A percentile compares a stretch with the other conserved stretches of the same genome.
These are phyloP conservation scores for Monoplex corrugatus DNA, from an alignment of 2,888 invertebrate genomes.

Conservation along the genomic window DNA sequence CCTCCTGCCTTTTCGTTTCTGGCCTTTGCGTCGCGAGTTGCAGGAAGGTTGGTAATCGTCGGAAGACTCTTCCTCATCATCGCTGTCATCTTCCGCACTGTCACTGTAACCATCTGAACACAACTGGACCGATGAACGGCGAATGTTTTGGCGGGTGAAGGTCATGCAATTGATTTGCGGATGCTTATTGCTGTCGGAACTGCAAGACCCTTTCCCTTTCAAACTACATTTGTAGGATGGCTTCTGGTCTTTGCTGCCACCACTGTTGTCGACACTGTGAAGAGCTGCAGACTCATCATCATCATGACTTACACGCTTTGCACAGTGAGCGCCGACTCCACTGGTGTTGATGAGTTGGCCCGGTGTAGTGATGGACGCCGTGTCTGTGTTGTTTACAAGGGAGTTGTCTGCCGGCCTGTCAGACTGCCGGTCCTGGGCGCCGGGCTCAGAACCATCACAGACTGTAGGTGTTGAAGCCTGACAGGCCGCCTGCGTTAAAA, in stretches of 20 bases:
- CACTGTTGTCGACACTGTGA: neutral
- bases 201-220: neutral
- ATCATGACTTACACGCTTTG: neutral
- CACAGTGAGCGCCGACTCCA: neutral
- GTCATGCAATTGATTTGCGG: neutral
- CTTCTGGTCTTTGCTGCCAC: neutral
- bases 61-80: constrained; percentile 35
- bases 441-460: neutral
- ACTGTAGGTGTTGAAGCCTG: constrained; percentile 40
- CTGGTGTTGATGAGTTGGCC: neutral
- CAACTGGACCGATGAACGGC: constrained; percentile 33
- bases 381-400: neutral
- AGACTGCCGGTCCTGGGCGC: neutral
- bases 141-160: neutral
- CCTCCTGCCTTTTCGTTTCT: constrained; percentile 29
- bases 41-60: constrained; percentile 42
- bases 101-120: constrained; percentile 39
- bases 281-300: neutral
- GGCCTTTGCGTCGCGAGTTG: neutral
- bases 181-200: neutral
- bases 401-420: constrained; percentile 23
- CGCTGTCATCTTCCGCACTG: neutral
- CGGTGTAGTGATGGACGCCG: neutral
- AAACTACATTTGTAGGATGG: neutral
- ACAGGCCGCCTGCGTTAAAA: constrained; percentile 50